Evolutionary conservation across 2,797 vertebrate genomes (phyloP).

Genomic region (Zenarchopterus dispar): DNA sequence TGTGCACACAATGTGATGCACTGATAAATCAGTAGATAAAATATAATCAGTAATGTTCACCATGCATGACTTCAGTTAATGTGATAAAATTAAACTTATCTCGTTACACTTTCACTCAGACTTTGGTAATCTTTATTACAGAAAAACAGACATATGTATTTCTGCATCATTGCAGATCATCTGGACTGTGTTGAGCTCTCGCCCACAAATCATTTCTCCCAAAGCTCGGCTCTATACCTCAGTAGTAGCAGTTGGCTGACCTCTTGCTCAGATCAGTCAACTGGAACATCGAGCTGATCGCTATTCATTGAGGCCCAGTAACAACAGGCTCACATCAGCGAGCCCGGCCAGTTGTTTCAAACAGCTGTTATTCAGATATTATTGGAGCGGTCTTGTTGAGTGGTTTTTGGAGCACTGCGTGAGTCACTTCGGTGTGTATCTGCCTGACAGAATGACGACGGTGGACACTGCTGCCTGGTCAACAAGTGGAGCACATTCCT

Average conservation of each 20-base stretch:
- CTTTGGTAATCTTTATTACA: no score
- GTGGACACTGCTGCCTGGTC: constrained; percentile 97
- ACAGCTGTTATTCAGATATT: constrained; percentile 54
- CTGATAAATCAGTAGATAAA: no score
- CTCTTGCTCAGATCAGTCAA: constrained; percentile 66
- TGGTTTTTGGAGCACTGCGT: constrained; percentile 13
- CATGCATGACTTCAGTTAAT: neutral
- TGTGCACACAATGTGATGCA: neutral
- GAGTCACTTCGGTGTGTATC: constrained; percentile 15
- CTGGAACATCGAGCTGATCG: constrained; percentile 64
- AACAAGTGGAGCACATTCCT: constrained; percentile 99
- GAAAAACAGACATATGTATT: constrained; percentile 2
- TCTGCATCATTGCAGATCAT: constrained; percentile 40
- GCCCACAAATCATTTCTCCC: constrained; percentile 55
- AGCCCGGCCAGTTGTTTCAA: constrained; percentile 41
- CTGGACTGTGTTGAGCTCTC: constrained; percentile 40
- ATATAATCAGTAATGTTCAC: neutral
- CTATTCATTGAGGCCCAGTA: constrained; percentile 62
- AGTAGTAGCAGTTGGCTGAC: constrained; percentile 65
- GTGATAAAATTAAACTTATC: neutral
- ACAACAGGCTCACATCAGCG: constrained; percentile 41
- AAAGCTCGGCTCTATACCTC: constrained; percentile 46
- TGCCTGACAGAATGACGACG: constrained; percentile 91
- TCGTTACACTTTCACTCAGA: neutral
- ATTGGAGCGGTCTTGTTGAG: constrained; percentile 12